These are phyloP conservation scores for Embiotoca jacksoni DNA, from an alignment of 2,113 vertebrate species.

Conservation along the genomic window DNA sequence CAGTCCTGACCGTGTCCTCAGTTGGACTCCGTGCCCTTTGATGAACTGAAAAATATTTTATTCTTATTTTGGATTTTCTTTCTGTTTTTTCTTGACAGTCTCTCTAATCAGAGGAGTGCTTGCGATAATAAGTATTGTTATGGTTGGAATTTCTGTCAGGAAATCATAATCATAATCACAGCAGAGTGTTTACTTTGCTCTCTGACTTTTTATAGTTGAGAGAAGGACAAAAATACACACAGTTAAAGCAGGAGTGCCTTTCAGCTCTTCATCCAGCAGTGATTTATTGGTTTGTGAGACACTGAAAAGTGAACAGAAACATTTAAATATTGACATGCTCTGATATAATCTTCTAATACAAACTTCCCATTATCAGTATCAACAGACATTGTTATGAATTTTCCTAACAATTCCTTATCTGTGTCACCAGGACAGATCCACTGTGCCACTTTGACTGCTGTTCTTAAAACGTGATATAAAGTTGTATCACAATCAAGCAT, in stretches of 20 bases:
- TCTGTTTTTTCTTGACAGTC: slow-evolving; percentile 62
- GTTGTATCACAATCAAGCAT: not conserved
- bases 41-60: slow-evolving; percentile 51
- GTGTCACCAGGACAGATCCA: not conserved
- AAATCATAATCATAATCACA: slow-evolving; percentile 66
- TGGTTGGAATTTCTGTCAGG: slow-evolving; percentile 67
- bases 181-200: slow-evolving; percentile 70
- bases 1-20: slow-evolving; percentile 50
- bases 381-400: slow-evolving; percentile 18
- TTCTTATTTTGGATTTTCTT: slow-evolving; percentile 35
- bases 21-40: slow-evolving; percentile 60
- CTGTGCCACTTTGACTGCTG: not conserved
- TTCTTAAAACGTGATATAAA: not conserved
- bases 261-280: slow-evolving; percentile 38
- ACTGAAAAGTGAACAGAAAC: slow-evolving; percentile 21
- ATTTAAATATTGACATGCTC: slow-evolving; percentile 32
- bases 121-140: slow-evolving; percentile 66
- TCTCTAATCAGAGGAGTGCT: slow-evolving; percentile 64
- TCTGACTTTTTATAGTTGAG: slow-evolving; percentile 51
- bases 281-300: slow-evolving; percentile 58
- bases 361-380: slow-evolving; percentile 22
- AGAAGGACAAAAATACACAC: slow-evolving; percentile 64
- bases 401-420: slow-evolving; percentile 24
- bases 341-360: slow-evolving; percentile 35
- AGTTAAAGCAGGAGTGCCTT: slow-evolving; percentile 33